phyloP scores from a whole-genome alignment of 1,140 invertebrate genomes.

The Drosophila sturtevanti region DNA sequence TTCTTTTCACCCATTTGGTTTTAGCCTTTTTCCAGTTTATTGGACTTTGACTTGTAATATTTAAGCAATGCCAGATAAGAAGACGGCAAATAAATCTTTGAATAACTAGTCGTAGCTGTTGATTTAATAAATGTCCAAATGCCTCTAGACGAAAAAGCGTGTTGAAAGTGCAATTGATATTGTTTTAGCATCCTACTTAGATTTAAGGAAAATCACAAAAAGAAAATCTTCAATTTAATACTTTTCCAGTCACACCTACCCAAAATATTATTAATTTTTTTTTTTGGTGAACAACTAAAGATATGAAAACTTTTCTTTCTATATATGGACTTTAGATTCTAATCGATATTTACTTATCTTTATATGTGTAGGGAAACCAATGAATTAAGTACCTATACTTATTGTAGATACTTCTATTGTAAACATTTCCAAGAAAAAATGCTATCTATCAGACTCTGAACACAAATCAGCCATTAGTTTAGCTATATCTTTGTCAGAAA shows the following conservation, averaged over 20 bases:
- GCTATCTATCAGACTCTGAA: no score
- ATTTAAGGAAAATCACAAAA: no score
- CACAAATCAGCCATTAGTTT: neutral
- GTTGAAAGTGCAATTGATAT: slow-evolving; percentile 17
- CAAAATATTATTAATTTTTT: no score
- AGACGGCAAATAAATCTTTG: slow-evolving; percentile 27
- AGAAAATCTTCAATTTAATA: no score
- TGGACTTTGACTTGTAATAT: slow-evolving; percentile 65
- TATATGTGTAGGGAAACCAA: neutral
- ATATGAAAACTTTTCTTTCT: no score
- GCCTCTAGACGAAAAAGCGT: slow-evolving; percentile 50
- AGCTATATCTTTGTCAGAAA: neutral
- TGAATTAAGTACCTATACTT: neutral
- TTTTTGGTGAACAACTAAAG: no score
- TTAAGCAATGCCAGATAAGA: slow-evolving; percentile 42
- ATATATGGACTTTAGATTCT: neutral
- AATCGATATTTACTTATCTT: neutral
- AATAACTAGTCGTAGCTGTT: slow-evolving; percentile 40
- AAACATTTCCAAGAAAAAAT: neutral
- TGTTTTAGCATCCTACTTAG: no score
- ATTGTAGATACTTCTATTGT: neutral
- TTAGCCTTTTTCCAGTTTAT: slow-evolving; percentile 27
- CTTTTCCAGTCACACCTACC: no score
- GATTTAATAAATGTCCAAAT: slow-evolving; percentile 53
- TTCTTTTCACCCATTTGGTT: neutral